A percentile compares a stretch with the other conserved stretches of the same genome.
These are phyloP conservation scores for Leptinotarsa texana DNA, from an alignment of 1,140 invertebrate species.

Conservation along the genomic window DNA sequence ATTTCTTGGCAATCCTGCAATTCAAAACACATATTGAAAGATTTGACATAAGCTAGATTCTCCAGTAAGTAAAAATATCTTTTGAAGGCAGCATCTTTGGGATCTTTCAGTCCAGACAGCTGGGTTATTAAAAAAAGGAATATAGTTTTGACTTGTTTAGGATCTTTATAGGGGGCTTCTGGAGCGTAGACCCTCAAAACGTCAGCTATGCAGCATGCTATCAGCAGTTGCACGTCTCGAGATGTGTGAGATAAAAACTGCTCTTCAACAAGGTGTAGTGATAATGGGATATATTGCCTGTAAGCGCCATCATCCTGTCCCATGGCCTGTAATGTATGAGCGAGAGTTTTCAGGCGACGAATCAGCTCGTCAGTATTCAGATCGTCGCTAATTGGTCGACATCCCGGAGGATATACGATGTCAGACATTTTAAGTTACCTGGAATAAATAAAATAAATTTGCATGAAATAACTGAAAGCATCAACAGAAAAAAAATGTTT, in stretches of 20 bases:
- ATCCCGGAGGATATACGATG: constrained; percentile 85
- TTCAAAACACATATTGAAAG: constrained; percentile 99
- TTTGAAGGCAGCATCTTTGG: constrained; percentile 96
- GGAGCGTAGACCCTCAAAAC: constrained; percentile 96
- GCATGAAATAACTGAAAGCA: too few relatives aligned
- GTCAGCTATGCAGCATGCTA: constrained; percentile 97
- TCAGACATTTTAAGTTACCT: constrained; percentile 65
- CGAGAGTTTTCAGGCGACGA: constrained; percentile 87
- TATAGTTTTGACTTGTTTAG: constrained; percentile 91
- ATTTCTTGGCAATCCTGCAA: constrained; percentile 97
- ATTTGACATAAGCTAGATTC: constrained; percentile 97
- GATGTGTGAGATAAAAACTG: constrained; percentile 88
- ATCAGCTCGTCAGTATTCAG: constrained; percentile 94
- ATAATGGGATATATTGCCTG: constrained; percentile 90
- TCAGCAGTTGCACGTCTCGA: constrained; percentile 90
- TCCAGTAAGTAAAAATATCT: constrained; percentile 94
- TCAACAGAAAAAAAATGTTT: too few relatives aligned
- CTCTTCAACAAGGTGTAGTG: constrained; percentile 91
- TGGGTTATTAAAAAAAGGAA: constrained; percentile 96
- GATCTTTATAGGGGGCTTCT: constrained; percentile 96
- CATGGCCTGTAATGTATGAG: constrained; percentile 94
- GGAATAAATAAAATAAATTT: constrained; percentile 17
- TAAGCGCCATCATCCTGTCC: constrained; percentile 94
- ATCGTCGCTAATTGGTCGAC: constrained; percentile 87
- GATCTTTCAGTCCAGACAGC: constrained; percentile 89